phyloP scores from a whole-genome alignment of 2,888 invertebrate genomes.

The Tachina lurida region DNA sequence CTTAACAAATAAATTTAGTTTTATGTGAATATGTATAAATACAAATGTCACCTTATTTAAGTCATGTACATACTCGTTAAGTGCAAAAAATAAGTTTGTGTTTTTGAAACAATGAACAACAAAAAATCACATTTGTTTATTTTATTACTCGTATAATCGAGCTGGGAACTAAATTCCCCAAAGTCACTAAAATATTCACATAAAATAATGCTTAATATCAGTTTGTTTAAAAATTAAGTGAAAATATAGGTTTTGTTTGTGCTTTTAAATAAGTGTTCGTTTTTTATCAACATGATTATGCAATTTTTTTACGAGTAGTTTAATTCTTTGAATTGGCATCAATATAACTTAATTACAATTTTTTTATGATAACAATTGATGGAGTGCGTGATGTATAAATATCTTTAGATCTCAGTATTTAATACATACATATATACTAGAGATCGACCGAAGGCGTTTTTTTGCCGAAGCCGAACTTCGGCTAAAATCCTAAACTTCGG shows the following conservation, averaged over 20 bases:
- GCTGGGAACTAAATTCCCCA: slow-evolving; percentile 33
- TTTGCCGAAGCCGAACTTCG: too few relatives aligned
- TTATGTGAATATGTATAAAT: background rate
- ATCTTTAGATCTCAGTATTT: background rate
- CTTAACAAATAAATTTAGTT: background rate
- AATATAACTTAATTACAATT: slow-evolving; percentile 25
- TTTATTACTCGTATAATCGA: background rate
- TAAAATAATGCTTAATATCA: slow-evolving; percentile 40
- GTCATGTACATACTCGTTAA: background rate
- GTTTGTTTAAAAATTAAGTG: background rate
- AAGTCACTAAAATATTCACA: slow-evolving; percentile 35
- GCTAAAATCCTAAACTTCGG: too few relatives aligned
- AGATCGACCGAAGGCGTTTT: too few relatives aligned
- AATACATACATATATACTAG: too few relatives aligned
- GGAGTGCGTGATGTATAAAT: background rate
- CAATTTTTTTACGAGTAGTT: background rate
- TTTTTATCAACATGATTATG: background rate
- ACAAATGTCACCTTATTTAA: background rate
- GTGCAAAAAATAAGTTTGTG: background rate
- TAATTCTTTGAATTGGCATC: slow-evolving; percentile 5
- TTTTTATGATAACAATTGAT: background rate
- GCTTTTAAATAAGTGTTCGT: background rate
- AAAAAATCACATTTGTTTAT: slow-evolving; percentile 3
- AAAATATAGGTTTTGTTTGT: background rate
- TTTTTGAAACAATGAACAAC: slow-evolving; percentile 6